Percentiles rank a stretch among this genome's conserved stretches.
phyloP scores from a whole-genome alignment of 2,888 invertebrate species.

The Nesidiocoris tenuis region DNA sequence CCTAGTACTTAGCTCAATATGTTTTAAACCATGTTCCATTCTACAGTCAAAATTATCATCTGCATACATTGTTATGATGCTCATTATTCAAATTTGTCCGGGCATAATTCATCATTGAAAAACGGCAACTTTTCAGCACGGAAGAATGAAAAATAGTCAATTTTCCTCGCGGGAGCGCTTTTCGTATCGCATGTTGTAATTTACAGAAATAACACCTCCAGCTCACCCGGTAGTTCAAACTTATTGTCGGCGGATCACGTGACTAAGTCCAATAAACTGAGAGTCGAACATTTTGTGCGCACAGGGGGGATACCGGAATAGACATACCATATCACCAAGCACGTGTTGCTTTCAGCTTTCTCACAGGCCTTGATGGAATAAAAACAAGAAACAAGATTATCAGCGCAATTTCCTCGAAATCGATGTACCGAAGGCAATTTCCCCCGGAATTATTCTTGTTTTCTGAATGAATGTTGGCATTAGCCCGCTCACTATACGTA shows the following conservation, averaged over 20 bases:
- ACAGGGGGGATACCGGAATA: constrained; percentile 1
- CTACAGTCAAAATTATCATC: too few relatives aligned
- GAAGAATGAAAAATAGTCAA: not conserved
- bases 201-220: constrained; percentile 23
- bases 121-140: not conserved
- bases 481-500: not conserved
- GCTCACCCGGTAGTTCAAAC: not conserved
- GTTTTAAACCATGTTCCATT: too few relatives aligned
- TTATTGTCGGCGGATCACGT: constrained; percentile 12
- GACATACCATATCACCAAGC: constrained; percentile 25
- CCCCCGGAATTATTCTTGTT: not conserved
- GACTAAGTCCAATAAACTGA: constrained; percentile 7
- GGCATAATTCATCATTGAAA: not conserved
- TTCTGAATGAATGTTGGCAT: not conserved
- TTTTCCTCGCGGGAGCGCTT: constrained; percentile 1
- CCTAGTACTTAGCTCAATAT: too few relatives aligned
- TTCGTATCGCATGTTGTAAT: constrained; percentile 28
- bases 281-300: constrained; percentile 5
- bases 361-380: not conserved
- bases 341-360: constrained; percentile 23
- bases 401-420: not conserved
- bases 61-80: too few relatives aligned
- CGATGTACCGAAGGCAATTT: not conserved
- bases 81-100: not conserved
- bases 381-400: not conserved